phyloP scores from a whole-genome alignment of 2,797 vertebrate species.

The Myotis pilosus region DNA sequence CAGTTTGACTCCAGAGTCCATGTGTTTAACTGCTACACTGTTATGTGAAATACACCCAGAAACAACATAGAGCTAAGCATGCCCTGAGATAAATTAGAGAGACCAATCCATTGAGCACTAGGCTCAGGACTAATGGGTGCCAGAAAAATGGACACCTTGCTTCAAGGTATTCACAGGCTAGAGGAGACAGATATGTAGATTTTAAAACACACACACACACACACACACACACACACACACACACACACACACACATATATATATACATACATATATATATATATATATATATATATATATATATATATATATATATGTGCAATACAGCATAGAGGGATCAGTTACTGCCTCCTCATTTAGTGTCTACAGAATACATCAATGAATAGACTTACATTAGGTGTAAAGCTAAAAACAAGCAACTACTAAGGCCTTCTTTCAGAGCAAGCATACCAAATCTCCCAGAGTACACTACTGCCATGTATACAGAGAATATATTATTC shows the following conservation, averaged over 20 bases:
- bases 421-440: not conserved
- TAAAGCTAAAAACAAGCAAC: not conserved
- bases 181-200: not conserved
- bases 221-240: no score
- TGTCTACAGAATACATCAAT: not conserved
- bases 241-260: no score
- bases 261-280: no score
- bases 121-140: not conserved
- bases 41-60: not conserved
- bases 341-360: not conserved
- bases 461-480: not conserved
- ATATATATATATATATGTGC: no score
- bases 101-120: not conserved
- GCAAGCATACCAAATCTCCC: not conserved
- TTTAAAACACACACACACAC: no score
- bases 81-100: not conserved
- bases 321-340: not conserved
- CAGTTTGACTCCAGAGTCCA: not conserved
- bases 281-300: no score
- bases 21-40: not conserved
- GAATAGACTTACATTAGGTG: not conserved
- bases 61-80: not conserved
- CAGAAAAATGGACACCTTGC: not conserved
- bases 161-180: not conserved
- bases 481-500: not conserved